phyloP scores from a whole-genome alignment of 2,888 invertebrate species.

The Hydriomena furcata region DNA sequence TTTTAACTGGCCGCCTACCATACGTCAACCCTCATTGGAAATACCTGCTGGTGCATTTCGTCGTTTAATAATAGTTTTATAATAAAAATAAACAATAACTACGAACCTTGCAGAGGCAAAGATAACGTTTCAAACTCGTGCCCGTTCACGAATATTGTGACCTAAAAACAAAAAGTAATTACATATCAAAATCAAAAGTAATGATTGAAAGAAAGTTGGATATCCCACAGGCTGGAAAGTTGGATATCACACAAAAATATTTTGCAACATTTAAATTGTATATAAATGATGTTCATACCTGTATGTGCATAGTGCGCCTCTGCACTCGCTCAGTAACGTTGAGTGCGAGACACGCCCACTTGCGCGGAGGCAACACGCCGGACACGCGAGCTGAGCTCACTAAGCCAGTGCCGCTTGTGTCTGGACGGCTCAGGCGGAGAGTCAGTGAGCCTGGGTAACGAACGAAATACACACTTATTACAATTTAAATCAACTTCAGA shows the following conservation, averaged over 20 bases:
- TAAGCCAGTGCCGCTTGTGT: constrained; percentile 71
- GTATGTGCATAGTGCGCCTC: constrained; percentile 22
- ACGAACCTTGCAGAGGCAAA: constrained; percentile 81
- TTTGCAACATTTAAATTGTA: too few relatives aligned
- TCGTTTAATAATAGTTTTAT: too few relatives aligned
- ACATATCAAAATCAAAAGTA: too few relatives aligned
- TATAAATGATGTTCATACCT: constrained; percentile 9
- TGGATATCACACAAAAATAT: too few relatives aligned
- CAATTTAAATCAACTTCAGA: too few relatives aligned
- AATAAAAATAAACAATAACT: background rate
- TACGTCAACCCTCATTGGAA: too few relatives aligned
- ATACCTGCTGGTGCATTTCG: too few relatives aligned
- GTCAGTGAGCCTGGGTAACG: constrained; percentile 70
- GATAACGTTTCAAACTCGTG: constrained; percentile 81
- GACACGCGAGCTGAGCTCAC: constrained; percentile 55
- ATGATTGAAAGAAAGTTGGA: too few relatives aligned
- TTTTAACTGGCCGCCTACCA: too few relatives aligned
- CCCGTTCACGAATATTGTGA: constrained; percentile 84
- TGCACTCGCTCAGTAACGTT: constrained; percentile 10
- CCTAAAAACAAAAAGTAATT: constrained; percentile 48
- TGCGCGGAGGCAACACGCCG: background rate
- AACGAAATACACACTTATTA: too few relatives aligned
- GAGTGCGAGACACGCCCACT: constrained; percentile 4
- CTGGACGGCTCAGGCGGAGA: constrained; percentile 80
- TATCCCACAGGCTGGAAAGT: too few relatives aligned